Conservation (phyloP, 2,113 vertebrate species). For the Centropus unirufus region DNA sequence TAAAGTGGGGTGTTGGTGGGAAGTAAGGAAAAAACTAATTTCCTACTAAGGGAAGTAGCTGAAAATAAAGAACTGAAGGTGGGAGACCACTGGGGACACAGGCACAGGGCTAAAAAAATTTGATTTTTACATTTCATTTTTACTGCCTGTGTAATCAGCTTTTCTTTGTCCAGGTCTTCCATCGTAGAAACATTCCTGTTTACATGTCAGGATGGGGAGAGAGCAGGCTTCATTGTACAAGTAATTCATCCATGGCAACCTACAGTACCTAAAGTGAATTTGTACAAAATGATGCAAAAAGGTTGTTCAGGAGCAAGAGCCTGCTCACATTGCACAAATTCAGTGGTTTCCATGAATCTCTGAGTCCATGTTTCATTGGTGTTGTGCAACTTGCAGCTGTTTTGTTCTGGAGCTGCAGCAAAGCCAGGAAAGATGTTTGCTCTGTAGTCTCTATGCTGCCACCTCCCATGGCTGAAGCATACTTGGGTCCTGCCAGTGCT, state of each 20-base stretch:
- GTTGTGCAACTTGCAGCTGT: conserved; percentile 8
- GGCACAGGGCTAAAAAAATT: not conserved
- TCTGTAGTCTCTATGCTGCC: not conserved
- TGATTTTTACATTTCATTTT: not conserved
- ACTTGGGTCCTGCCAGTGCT: not conserved
- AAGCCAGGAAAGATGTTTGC: not conserved
- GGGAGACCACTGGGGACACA: not conserved
- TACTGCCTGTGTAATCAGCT: not conserved
- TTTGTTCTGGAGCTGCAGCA: not conserved
- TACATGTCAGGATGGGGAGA: not conserved
- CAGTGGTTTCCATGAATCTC: not conserved
- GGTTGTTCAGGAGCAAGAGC: not conserved
- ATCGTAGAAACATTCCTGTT: not conserved
- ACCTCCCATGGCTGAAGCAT: not conserved
- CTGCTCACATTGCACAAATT: not conserved
- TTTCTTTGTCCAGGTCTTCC: not conserved
- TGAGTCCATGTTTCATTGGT: not conserved
- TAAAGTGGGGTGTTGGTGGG: not conserved
- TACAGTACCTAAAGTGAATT: not conserved
- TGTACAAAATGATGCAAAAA: fast-evolving
- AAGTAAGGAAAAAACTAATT: not conserved
- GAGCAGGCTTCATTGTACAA: not conserved
- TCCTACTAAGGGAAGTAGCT: not conserved
- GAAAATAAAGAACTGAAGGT: not conserved
- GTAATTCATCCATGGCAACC: not conserved